Percentiles rank a stretch among this genome's conserved stretches.
These are phyloP conservation scores for Steromphala cineraria DNA, from an alignment of 2,888 invertebrate species.

Conservation along the genomic window DNA sequence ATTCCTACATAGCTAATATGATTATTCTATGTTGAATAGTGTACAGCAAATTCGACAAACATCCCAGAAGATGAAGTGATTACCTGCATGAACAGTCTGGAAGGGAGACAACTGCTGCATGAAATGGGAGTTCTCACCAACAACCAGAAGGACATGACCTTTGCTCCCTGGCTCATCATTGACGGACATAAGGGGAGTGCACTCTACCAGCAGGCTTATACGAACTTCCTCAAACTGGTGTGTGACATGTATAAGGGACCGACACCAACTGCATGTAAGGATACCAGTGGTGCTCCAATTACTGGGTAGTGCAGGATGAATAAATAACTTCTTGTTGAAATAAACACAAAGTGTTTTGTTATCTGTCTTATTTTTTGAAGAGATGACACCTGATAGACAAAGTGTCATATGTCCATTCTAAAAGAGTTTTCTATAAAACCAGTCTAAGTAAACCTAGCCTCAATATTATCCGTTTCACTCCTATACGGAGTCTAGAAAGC, in stretches of 20 bases:
- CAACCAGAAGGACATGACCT: not conserved
- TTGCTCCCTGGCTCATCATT: not conserved
- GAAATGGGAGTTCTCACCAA: not conserved
- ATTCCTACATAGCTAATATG: no score
- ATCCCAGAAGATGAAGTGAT: not conserved
- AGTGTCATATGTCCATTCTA: no score
- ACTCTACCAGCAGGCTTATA: not conserved
- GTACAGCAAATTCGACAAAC: not conserved
- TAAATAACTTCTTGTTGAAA: no score
- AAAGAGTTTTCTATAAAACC: no score
- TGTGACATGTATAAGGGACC: not conserved
- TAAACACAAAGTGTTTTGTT: no score
- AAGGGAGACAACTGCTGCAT: not conserved
- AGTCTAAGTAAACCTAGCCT: no score
- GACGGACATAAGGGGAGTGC: not conserved
- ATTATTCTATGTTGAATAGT: not conserved
- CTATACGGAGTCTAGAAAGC: no score
- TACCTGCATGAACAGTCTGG: not conserved
- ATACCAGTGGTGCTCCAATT: not conserved
- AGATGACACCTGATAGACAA: no score
- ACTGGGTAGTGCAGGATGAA: not conserved
- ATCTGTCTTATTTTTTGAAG: no score
- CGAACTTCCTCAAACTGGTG: not conserved
- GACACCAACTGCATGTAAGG: not conserved
- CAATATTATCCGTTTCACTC: no score